phyloP scores from a whole-genome alignment of 1,140 invertebrate species.

The Vollenhovia emeryi region DNA sequence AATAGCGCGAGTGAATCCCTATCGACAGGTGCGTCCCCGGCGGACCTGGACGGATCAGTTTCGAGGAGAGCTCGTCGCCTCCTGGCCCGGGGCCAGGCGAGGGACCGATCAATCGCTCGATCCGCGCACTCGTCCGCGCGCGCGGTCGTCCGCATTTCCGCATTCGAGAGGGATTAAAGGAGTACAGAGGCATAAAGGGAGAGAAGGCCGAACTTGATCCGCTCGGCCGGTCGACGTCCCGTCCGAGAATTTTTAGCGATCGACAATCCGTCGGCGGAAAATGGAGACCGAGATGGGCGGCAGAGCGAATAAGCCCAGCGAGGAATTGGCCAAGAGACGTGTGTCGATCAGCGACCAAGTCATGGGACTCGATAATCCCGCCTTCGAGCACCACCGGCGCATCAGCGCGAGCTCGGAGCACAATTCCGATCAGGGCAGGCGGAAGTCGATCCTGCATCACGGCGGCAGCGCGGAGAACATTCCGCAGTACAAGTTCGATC shows the following conservation, averaged over 20 bases:
- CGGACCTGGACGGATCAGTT: not conserved
- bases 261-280: slow-evolving; percentile 30
- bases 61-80: not conserved
- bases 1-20: slow-evolving; percentile 7
- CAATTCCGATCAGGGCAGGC: slow-evolving; percentile 77
- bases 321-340: slow-evolving; percentile 78
- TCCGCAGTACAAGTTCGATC: slow-evolving; percentile 81
- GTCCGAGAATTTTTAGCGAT: not conserved
- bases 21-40: not conserved
- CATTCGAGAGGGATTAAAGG: not conserved
- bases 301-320: slow-evolving; percentile 57
- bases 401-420: slow-evolving; percentile 81
- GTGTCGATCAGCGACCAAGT: slow-evolving; percentile 83
- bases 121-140: not conserved
- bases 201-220: not conserved
- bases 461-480: slow-evolving; percentile 80
- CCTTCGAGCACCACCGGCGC: slow-evolving; percentile 81
- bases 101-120: not conserved
- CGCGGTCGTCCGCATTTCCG: not conserved
- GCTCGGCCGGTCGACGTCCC: not conserved
- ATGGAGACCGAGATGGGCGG: slow-evolving; percentile 74
- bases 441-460: slow-evolving; percentile 83
- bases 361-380: slow-evolving; percentile 81
- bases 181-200: not conserved
- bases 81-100: not conserved